phyloP scores from a whole-genome alignment of 2,888 invertebrate genomes.

The Drosophila subsilvestris region DNA sequence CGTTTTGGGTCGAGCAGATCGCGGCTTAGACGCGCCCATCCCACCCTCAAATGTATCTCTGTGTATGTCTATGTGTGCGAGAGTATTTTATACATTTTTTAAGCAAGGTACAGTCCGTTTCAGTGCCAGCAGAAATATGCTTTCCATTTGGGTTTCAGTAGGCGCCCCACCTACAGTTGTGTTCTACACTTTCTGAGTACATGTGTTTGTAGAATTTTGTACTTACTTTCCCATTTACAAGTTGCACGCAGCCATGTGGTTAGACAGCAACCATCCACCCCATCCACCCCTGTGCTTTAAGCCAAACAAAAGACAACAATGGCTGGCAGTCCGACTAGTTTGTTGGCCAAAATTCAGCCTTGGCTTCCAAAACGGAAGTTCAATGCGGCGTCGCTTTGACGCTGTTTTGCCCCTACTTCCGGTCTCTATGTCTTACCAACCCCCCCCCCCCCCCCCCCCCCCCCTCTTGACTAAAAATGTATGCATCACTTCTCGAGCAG shows the following conservation, averaged over 20 bases:
- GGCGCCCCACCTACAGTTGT: neutral
- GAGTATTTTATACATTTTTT: constrained; percentile 11
- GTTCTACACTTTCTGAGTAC: neutral
- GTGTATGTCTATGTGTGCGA: too few species aligned
- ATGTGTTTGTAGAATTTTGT: neutral
- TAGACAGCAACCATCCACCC: neutral
- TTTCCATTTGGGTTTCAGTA: neutral
- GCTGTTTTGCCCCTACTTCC: constrained; percentile 26
- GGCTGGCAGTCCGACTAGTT: constrained; percentile 29
- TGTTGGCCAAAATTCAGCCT: constrained; percentile 64
- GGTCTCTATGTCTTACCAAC: neutral
- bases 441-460: too few species aligned
- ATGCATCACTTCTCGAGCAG: constrained; percentile 32
- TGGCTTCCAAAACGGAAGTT: constrained; percentile 74
- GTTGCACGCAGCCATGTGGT: constrained; percentile 11
- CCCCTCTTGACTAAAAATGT: constrained; percentile 4
- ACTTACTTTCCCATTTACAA: constrained; percentile 29
- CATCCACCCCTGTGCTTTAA: constrained; percentile 8
- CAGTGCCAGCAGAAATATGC: neutral
- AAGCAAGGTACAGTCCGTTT: constrained; percentile 4
- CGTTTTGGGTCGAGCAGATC: constrained; percentile 51
- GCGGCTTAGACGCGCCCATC: constrained; percentile 70
- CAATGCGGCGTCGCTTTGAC: constrained; percentile 52
- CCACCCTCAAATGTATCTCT: constrained; percentile 23
- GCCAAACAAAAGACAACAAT: constrained; percentile 36